Conservation (phyloP, 2,888 invertebrate genomes). For the Erebia palarica region DNA sequence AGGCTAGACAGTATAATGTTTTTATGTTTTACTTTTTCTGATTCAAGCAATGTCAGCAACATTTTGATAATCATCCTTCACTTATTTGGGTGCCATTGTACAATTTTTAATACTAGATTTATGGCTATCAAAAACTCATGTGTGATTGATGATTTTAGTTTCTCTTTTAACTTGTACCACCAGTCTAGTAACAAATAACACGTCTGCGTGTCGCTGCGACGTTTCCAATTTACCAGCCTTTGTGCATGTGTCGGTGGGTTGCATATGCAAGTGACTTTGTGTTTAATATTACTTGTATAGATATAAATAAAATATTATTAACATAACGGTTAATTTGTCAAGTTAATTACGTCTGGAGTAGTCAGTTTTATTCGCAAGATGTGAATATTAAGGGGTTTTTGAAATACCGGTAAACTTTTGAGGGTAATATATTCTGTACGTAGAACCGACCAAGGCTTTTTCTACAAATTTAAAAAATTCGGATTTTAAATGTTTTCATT, state of each 20-base stretch:
- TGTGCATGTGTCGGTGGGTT: constrained; percentile 48
- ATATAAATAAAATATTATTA: constrained; percentile 22
- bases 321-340: not conserved
- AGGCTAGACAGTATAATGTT: too few species aligned
- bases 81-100: too few species aligned
- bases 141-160: constrained; percentile 1
- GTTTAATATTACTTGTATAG: constrained; percentile 36
- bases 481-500: too few species aligned
- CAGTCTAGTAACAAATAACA: constrained; percentile 50
- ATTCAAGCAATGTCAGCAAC: too few species aligned
- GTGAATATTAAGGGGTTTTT: too few species aligned
- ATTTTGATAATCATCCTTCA: too few species aligned
- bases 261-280: constrained; percentile 46
- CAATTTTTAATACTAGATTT: not conserved
- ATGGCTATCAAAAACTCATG: not conserved
- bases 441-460: too few species aligned
- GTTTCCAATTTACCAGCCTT: constrained; percentile 58
- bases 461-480: too few species aligned
- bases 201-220: constrained; percentile 54
- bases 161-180: constrained; percentile 42
- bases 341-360: not conserved
- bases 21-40: too few species aligned
- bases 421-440: too few species aligned
- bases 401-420: too few species aligned
- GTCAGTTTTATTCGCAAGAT: not conserved